Base-by-base conservation (phyloP, 2,888 invertebrate species). In the Chirona hameri region DNA sequence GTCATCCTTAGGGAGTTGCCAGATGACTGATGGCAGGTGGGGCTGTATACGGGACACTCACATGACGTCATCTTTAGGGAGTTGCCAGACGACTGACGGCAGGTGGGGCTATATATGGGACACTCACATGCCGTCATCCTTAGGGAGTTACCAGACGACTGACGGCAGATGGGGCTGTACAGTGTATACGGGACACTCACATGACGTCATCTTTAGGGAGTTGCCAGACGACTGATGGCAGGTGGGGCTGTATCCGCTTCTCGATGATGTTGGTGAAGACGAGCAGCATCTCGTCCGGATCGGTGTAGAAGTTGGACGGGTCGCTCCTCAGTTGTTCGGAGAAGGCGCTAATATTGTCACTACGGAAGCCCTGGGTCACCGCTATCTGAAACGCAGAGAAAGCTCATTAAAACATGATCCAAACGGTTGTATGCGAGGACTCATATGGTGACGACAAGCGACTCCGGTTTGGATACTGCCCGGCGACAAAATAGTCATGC, bases 51-150 rank as follows among this genome's bases (percentile, higher is more conserved):
- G 39, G 39, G 39, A 39, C 65, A 83, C 86, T 85, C 84, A 87
- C 87, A 83, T 84, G 76, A 88, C 83, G 79, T 86, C 83, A 3
- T 85, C 83, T 39, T 86, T 84, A 10, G 87, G 87, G 21, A 87
- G 86, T 82, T 86, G 86, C 52, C 86, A 86, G 85, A 88, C 88
- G 83, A 86, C 84, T 9, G 85, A 83, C 1, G 85, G 84, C 29
- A 88, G 84, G 72, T 85, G 86, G 12, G 87, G 87, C 24, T 85
- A 85, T n/a, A 88, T 87, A n/a, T n/a, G n/a, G n/a, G n/a, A n/a
- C n/a, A n/a, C n/a, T n/a, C n/a, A n/a, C n/a, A n/a, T n/a, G n/a
- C n/a, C n/a, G n/a, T n/a, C n/a, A n/a, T n/a, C n/a, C n/a, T n/a
- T n/a, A n/a, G n/a, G n/a, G n/a, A n/a, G n/a, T n/a, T n/a, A n/a